Percentiles rank a stretch among this genome's conserved stretches.
phyloP scores from a whole-genome alignment of 2,797 vertebrate genomes.

The Erithacus rubecula region DNA sequence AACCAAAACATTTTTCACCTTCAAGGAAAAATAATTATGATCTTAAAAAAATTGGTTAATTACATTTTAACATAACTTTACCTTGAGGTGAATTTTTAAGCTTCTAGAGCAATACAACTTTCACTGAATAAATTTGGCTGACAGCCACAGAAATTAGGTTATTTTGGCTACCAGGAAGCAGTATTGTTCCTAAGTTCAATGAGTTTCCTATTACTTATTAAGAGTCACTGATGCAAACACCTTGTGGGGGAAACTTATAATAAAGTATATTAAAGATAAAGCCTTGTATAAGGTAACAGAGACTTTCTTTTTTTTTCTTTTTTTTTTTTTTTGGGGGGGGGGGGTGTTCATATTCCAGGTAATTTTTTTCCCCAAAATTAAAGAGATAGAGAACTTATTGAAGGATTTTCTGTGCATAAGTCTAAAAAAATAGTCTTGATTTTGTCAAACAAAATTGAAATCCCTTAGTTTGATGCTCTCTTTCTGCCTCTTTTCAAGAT shows the following conservation, averaged over 20 bases:
- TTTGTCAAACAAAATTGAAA: background rate
- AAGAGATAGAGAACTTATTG: background rate
- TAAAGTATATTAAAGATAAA: background rate
- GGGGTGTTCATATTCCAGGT: background rate
- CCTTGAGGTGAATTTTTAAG: constrained; percentile 52
- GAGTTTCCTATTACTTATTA: constrained; percentile 11
- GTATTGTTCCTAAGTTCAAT: background rate
- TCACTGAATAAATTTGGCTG: constrained; percentile 44
- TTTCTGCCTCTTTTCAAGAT: background rate
- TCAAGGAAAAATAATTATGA: constrained; percentile 52
- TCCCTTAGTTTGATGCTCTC: background rate
- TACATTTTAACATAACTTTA: constrained; percentile 60
- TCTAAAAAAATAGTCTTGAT: background rate
- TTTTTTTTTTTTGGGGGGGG: accelerated
- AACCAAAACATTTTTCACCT: constrained; percentile 49
- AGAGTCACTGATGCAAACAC: background rate
- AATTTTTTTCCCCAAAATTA: background rate
- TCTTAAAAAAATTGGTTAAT: constrained; percentile 59
- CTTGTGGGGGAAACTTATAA: background rate
- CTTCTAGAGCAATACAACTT: background rate
- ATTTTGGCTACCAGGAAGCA: constrained; percentile 25
- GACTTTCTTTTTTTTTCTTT: background rate
- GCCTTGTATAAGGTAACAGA: background rate
- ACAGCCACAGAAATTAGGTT: constrained; percentile 19
- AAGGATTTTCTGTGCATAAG: background rate